phyloP scores from a whole-genome alignment of 2,113 vertebrate species.

The Prinia subflava region DNA sequence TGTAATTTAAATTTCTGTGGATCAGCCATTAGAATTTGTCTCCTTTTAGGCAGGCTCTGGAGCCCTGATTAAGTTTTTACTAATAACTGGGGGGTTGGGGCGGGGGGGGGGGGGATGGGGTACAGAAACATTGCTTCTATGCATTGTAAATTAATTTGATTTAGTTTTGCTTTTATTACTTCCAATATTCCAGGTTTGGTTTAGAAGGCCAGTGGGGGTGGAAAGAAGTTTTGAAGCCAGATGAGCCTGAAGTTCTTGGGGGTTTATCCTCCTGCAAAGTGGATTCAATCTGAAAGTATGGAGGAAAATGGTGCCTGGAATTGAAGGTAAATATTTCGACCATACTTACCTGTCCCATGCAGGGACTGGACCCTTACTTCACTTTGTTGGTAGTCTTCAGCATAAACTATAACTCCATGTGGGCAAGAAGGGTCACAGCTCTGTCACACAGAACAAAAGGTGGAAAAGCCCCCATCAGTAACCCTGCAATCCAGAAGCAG shows the following conservation, averaged over 20 bases:
- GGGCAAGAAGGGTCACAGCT: background rate
- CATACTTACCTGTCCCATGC: background rate
- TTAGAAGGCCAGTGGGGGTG: background rate
- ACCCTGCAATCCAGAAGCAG: background rate
- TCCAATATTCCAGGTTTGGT: background rate
- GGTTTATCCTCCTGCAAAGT: accelerated
- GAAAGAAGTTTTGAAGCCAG: background rate
- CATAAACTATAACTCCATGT: background rate
- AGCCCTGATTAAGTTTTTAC: background rate
- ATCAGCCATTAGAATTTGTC: background rate
- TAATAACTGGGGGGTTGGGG: background rate
- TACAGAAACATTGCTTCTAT: background rate
- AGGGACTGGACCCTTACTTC: background rate
- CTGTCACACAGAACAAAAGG: background rate
- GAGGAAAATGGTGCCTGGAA: background rate
- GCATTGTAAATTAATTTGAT: background rate
- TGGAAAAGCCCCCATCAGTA: accelerated
- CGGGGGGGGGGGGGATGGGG: accelerated
- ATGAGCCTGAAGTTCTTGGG: background rate
- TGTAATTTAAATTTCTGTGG: background rate
- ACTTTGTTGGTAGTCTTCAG: background rate
- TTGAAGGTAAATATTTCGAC: background rate
- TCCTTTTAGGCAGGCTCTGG: background rate
- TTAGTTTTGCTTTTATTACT: background rate
- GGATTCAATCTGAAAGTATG: background rate